These are phyloP conservation scores for Leptopilina drosophilae DNA, from an alignment of 2,888 invertebrate species.

Conservation along the genomic window DNA sequence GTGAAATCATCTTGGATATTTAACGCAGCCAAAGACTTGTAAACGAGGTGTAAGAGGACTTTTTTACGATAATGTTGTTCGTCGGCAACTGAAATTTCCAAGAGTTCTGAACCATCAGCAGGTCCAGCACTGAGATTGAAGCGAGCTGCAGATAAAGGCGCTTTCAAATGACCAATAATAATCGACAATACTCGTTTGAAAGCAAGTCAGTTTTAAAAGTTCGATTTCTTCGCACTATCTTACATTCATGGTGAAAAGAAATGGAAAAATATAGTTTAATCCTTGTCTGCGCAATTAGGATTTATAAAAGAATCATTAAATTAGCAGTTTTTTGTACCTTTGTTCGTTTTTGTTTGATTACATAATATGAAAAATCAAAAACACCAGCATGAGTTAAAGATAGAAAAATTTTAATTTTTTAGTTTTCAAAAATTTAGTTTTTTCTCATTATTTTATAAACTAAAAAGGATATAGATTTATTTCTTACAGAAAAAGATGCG, in stretches of 20 bases:
- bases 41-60: conserved; percentile 35
- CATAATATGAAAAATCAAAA: no score
- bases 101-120: conserved; percentile 29
- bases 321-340: no score
- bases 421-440: no score
- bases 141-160: conserved; percentile 17
- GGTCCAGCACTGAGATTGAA: conserved; percentile 9
- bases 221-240: background rate
- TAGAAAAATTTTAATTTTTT: no score
- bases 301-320: no score
- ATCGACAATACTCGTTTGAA: conserved; percentile 24
- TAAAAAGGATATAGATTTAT: no score
- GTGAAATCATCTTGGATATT: conserved; percentile 22
- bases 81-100: conserved; percentile 31
- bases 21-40: background rate
- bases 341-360: no score
- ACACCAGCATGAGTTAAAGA: no score
- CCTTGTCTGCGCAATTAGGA: background rate
- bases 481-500: no score
- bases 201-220: background rate
- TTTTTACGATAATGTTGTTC: conserved; percentile 34
- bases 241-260: background rate
- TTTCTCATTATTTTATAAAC: no score
- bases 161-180: conserved; percentile 17
- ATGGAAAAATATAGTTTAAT: background rate